A percentile compares a stretch with the other conserved stretches of the same genome.
Conservation (phyloP, 2,888 invertebrate genomes). For the Hemaris fuciformis region DNA sequence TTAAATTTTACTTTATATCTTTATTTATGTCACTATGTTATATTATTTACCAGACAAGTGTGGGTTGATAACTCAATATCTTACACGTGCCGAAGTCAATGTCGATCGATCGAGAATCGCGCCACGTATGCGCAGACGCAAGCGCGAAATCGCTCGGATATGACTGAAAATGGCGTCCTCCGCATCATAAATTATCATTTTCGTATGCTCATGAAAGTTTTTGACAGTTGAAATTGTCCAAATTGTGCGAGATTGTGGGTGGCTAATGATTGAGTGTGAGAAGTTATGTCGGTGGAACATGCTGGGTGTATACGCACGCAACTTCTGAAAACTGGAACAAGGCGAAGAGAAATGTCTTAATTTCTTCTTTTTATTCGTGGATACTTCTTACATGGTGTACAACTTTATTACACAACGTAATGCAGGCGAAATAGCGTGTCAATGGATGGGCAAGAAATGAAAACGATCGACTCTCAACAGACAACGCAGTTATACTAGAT, state of each 20-base stretch:
- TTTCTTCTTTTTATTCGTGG: background rate
- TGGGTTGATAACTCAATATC: too few relatives aligned
- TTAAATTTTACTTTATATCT: background rate
- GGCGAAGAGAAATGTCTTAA: background rate
- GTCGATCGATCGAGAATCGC: background rate
- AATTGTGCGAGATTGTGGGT: slow-evolving; percentile 20
- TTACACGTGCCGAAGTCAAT: background rate
- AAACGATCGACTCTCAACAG: too few relatives aligned
- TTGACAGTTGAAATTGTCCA: slow-evolving; percentile 8
- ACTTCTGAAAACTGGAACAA: background rate
- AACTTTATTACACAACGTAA: too few relatives aligned
- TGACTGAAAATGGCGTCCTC: slow-evolving; percentile 34
- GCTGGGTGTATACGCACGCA: background rate
- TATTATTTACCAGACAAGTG: too few relatives aligned
- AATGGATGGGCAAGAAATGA: too few relatives aligned
- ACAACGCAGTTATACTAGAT: too few relatives aligned
- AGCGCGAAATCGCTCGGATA: slow-evolving; percentile 41
- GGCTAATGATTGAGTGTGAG: background rate
- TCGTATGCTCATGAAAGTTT: slow-evolving; percentile 35
- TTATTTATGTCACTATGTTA: too few relatives aligned
- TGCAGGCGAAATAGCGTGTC: too few relatives aligned
- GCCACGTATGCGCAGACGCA: slow-evolving; percentile 16
- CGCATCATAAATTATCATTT: slow-evolving; percentile 38
- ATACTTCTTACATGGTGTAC: too few relatives aligned
- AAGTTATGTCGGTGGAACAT: background rate